Evolutionary conservation across 2,888 invertebrate genomes (phyloP), one percentile per base, ranked within the genome.

Genomic region (Melipona bicolor): DNA sequence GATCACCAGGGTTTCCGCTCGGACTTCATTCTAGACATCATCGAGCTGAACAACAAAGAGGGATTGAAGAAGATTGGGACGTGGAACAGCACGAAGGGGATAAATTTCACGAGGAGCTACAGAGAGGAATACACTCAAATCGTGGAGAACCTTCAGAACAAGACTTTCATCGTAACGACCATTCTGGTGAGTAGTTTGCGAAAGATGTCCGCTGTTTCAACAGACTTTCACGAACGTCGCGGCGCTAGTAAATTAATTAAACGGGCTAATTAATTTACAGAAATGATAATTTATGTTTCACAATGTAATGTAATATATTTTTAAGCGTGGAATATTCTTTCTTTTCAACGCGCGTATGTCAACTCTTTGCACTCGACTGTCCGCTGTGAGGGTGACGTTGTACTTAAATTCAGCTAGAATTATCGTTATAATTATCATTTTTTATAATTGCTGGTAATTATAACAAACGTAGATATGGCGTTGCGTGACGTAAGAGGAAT

Each of bases 1-100:
- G 98, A 99, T 95, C 97, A 98, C 95, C 97, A 98, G 95, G 99
- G 99, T 77, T 98, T 98, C 95, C 96, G 99, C 83, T 97, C 98
- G 68, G 97, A 98, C 94, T 98, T 99, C 94, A 97, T 97, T 87
- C 95, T 99, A 89, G 99, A 99, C 94, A 97, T 99, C 90, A 97
- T 99, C 87, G 98, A 99, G 94, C 95, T 99, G 87, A 94, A 94
- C 85, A 97, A 97, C 77, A 97, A 98, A 89, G 97, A 97, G 81
- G 98, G 98, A 0, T 95, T 98, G 75, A 96, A 97, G 92, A 97
- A 97, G 95, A 97, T 98, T 83, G 98, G 98, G 62, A 97, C 96
- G 56, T 98, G 98, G 98, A 98, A 98, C 93, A 97, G 98, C 11
- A 97, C 97, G 0, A 97, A 97, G 91, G 98, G 98, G 27, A 97